Base-by-base conservation (phyloP, 37 sponge, comb jelly and placozoan species). In the Mnemiopsis leidyi region DNA sequence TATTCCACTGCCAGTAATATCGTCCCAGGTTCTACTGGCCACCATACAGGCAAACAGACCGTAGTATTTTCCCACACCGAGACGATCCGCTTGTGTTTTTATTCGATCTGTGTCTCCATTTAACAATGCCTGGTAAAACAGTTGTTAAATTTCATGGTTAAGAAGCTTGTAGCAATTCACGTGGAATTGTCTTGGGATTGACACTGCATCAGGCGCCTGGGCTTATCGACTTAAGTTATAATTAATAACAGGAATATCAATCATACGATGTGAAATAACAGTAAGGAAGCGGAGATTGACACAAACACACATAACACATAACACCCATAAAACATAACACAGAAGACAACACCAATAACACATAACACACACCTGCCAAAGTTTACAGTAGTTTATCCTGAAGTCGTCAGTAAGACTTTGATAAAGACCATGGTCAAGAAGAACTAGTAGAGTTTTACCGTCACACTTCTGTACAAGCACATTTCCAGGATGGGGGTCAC, bases 401-500 rank as follows among this genome's bases (percentile, higher is more conserved):
- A 98, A 96, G 18, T 96, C 93, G 35, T 96, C 96, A 0, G 94
- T 94, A 23, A 97, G 93, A 34, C 67, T 38, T 31, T 40, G 38
- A 33, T 94, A 97, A 36, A 96, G 95, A 3, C 98, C 98, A 75
- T 98, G 98, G 93, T 98, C 98, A 38, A 98, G 95, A 32, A 98
- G 68, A 0, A 98, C 94, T 24, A 98, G 69, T 39, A 95, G 93
- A 26, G 93, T 95, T 29, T 69, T 33, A n/a, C 93, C 92, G 26
- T 68, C 92, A 23, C 36, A 36, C 40, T 76, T 94, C 35, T 94
- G 33, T 18, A 96, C 96, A 36, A 98, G 94, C 23, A 98, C 94
- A 92, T 98, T 98, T 39, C 98, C 98, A 69, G 98, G 97, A 71
- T 98, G 98, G 24, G 98, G 98, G 92, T 98, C 98, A 94, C 98